Evolutionary conservation across 2,113 vertebrate species (phyloP).

Genomic region (Notarius lentiginosus): DNA sequence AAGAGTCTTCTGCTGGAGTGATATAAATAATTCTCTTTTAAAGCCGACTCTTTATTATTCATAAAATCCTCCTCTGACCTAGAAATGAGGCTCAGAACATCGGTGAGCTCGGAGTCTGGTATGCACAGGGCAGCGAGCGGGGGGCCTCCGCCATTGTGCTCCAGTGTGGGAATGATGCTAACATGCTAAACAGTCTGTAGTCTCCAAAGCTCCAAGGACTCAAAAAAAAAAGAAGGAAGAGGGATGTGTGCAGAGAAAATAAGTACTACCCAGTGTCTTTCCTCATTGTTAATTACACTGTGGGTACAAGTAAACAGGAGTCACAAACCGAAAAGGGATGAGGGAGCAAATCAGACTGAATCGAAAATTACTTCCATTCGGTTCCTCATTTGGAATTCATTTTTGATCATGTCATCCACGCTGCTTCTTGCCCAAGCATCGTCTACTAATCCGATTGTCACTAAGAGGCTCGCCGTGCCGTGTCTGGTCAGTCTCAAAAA

Average conservation of each 20-base stretch:
- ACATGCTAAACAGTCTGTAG: constrained; percentile 27
- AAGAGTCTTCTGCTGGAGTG: constrained; percentile 36
- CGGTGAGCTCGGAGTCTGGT: constrained; percentile 35
- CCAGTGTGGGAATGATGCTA: constrained; percentile 50
- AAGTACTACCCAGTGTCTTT: neutral
- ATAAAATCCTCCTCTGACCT: constrained; percentile 70
- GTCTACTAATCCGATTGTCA: constrained; percentile 44
- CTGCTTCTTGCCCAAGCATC: constrained; percentile 1
- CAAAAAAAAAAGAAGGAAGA: neutral
- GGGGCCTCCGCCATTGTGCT: constrained; percentile 49
- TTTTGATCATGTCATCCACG: constrained; percentile 20
- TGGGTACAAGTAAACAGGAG: constrained; percentile 14
- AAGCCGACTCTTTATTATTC: constrained; percentile 73
- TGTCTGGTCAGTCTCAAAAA: constrained; percentile 24
- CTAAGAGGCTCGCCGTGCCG: constrained; percentile 25
- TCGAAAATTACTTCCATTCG: constrained; percentile 10
- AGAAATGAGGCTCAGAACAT: constrained; percentile 61
- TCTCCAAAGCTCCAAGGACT: neutral
- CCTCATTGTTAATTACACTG: neutral
- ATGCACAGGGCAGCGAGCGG: neutral
- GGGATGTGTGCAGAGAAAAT: neutral
- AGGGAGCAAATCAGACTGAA: neutral
- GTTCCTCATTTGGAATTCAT: neutral
- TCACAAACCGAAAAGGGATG: neutral
- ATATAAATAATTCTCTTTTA: constrained; percentile 73